Percentiles rank a stretch among this genome's conserved stretches.
phyloP scores from a whole-genome alignment of 2,888 invertebrate species.

The Heliconius cydno region DNA sequence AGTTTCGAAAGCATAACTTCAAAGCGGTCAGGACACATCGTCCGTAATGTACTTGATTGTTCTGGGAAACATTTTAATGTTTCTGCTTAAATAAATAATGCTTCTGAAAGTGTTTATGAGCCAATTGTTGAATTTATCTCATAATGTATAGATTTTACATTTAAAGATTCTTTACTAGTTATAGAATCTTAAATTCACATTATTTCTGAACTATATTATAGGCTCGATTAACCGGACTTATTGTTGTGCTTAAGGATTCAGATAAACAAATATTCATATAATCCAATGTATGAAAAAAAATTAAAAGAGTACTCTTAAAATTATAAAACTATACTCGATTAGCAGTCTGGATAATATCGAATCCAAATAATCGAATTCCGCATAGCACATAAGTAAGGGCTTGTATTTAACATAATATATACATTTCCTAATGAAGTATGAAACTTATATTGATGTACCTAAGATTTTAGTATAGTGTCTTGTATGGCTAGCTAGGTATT shows the following conservation, averaged over 20 bases:
- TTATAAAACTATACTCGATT: not conserved
- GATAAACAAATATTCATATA: not conserved
- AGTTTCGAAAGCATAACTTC: too few species aligned
- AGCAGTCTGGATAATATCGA: not conserved
- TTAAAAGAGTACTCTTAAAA: too few species aligned
- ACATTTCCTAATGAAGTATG: conserved; percentile 3
- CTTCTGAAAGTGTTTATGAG: conserved; percentile 4
- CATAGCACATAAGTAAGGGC: not conserved
- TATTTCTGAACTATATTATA: not conserved
- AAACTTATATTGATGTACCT: conserved; percentile 19
- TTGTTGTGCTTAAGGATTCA: not conserved
- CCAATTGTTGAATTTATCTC: conserved; percentile 3
- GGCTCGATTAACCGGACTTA: not conserved
- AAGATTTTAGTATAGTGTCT: conserved; percentile 16
- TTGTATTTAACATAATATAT: conserved; percentile 6
- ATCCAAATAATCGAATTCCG: not conserved
- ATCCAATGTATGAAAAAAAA: not conserved
- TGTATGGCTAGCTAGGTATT: conserved; percentile 13
- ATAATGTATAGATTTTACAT: conserved; percentile 1
- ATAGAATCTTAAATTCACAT: not conserved
- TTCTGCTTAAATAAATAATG: conserved; percentile 3
- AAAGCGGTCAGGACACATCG: too few species aligned
- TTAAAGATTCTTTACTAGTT: not conserved
- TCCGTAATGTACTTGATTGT: not conserved
- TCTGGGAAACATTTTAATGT: not conserved